phyloP scores from a whole-genome alignment of 2,113 vertebrate genomes.

The Corythornis madagascariensis region DNA sequence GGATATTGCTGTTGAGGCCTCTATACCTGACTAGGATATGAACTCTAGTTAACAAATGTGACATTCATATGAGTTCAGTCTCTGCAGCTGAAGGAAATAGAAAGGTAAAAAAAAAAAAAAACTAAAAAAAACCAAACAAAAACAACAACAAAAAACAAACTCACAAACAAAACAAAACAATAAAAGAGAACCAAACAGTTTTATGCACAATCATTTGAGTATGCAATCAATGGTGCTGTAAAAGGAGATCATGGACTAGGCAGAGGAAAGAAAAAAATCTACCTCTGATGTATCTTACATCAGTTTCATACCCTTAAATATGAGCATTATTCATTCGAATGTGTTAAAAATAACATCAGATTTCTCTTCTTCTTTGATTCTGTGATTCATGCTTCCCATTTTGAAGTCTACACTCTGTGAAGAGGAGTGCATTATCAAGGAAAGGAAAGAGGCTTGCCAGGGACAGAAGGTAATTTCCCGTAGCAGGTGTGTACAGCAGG shows the following conservation, averaged over 20 bases:
- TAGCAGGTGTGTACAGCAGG: constrained; percentile 83
- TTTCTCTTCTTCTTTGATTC: constrained; percentile 19
- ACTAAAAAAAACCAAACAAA: too few relatives aligned
- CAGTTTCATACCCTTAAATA: neutral
- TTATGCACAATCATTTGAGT: neutral
- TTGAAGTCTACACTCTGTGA: constrained; percentile 51
- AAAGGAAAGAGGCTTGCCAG: constrained; percentile 70
- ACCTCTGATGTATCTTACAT: neutral
- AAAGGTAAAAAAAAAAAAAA: neutral
- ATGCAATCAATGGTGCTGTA: neutral
- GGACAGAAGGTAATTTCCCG: constrained; percentile 77
- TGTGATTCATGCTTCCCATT: constrained; percentile 50
- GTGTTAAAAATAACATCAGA: constrained; percentile 34
- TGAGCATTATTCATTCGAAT: neutral
- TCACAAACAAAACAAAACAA: too few relatives aligned
- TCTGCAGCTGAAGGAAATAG: neutral
- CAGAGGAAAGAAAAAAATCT: neutral
- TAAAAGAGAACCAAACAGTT: fast-evolving
- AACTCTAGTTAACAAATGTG: neutral
- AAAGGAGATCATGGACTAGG: neutral
- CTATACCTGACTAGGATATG: neutral
- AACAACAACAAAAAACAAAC: too few relatives aligned
- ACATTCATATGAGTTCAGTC: neutral
- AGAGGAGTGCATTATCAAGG: constrained; percentile 50
- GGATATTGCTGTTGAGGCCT: neutral